Evolutionary conservation across 2,113 vertebrate species (phyloP).

Genomic region (Hydrochoerus hydrochaeris): DNA sequence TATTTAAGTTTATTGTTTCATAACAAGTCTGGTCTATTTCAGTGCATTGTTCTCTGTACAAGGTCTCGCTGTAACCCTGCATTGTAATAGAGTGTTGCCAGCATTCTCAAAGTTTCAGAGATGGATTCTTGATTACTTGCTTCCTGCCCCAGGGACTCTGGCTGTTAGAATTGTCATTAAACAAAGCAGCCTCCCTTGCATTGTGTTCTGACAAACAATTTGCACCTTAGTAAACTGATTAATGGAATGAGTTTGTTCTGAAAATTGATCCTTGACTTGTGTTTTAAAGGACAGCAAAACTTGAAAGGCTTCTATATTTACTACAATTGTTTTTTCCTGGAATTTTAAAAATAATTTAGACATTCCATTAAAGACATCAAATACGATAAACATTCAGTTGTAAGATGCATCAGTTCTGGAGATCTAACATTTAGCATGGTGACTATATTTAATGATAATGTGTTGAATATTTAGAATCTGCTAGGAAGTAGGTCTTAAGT

Average conservation of each 20-base stretch:
- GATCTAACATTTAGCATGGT: not conserved
- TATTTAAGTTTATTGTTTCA: conserved; percentile 81
- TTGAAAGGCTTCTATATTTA: conserved; percentile 58
- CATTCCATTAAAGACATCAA: conserved; percentile 13
- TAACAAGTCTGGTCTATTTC: conserved; percentile 69
- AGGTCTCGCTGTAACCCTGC: conserved; percentile 33
- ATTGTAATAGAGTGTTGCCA: conserved; percentile 63
- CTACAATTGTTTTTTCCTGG: not conserved
- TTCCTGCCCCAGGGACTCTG: conserved; percentile 79
- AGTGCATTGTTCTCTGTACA: conserved; percentile 48
- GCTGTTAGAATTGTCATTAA: conserved; percentile 79
- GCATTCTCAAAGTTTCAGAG: conserved; percentile 74
- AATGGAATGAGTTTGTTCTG: conserved; percentile 72
- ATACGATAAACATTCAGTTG: not conserved
- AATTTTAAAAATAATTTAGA: conserved; percentile 59
- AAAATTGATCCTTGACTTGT: conserved; percentile 79
- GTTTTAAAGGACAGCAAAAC: conserved; percentile 73
- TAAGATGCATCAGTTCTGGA: not conserved
- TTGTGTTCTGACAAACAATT: conserved; percentile 84
- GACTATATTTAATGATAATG: not conserved
- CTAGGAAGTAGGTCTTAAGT: not conserved
- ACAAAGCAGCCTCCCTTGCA: conserved; percentile 77
- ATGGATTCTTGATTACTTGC: conserved; percentile 75
- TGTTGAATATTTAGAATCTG: not conserved
- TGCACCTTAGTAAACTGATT: conserved; percentile 81